phyloP scores from a whole-genome alignment of 2,888 invertebrate genomes.

The Anarsia innoxiella region DNA sequence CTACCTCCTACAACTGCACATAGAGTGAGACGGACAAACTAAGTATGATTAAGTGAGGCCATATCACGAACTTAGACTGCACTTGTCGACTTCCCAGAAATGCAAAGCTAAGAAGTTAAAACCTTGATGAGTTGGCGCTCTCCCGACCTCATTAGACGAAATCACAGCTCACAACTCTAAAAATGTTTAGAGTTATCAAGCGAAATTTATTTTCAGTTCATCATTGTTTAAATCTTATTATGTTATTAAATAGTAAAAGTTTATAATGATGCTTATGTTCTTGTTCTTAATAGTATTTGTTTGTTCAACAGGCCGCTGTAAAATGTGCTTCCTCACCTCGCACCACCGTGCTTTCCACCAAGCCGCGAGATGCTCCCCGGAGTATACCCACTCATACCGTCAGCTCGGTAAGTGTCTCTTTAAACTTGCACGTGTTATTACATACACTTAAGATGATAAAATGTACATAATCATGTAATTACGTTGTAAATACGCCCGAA shows the following conservation, averaged over 20 bases:
- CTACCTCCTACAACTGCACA: slow-evolving; percentile 29
- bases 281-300: slow-evolving; percentile 14
- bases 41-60: slow-evolving; percentile 40
- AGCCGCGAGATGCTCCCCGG: slow-evolving; percentile 60
- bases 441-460: too few species aligned
- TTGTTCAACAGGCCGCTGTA: slow-evolving; percentile 61
- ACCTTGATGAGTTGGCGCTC: slow-evolving; percentile 25
- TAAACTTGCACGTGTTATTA: too few species aligned
- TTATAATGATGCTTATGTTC: too few species aligned
- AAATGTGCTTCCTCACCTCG: slow-evolving; percentile 71
- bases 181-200: slow-evolving; percentile 12
- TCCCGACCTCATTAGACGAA: slow-evolving; percentile 24
- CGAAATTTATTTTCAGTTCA: too few species aligned
- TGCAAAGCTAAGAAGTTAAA: slow-evolving; percentile 27
- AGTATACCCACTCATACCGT: slow-evolving; percentile 68
- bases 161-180: too few species aligned
- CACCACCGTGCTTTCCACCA: slow-evolving; percentile 65
- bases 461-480: too few species aligned
- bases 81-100: slow-evolving; percentile 26
- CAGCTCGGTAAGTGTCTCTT: slow-evolving; percentile 58
- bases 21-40: slow-evolving; percentile 22
- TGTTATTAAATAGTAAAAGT: too few species aligned
- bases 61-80: slow-evolving; percentile 34
- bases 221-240: too few species aligned
- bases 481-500: too few species aligned